A percentile compares a stretch with the other conserved stretches of the same genome.
Conservation (phyloP, 1,140 invertebrate genomes). For the Sycophaga agraensis region DNA sequence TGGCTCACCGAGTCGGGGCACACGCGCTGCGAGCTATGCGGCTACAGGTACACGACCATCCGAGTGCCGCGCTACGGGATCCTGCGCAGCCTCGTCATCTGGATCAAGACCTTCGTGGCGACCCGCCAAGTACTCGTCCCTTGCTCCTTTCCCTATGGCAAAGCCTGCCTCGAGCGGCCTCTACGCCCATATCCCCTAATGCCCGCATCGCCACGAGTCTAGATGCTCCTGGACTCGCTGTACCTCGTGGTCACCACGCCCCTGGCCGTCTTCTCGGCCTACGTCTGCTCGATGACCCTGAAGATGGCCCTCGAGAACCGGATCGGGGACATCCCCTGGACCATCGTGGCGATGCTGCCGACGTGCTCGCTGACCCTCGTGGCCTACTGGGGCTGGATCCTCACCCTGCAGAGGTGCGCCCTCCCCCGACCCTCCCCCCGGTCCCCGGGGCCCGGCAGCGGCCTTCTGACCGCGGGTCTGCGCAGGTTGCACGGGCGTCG, state of each 20-base stretch:
- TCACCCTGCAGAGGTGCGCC: constrained; percentile 50
- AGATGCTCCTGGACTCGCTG: constrained; percentile 61
- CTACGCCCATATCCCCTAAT: no score
- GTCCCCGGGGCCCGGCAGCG: neutral
- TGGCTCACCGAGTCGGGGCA: constrained; percentile 69
- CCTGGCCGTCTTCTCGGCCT: constrained; percentile 60
- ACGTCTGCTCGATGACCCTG: constrained; percentile 58
- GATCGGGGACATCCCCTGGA: constrained; percentile 52
- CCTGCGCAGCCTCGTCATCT: constrained; percentile 55
- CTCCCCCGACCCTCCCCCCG: no score
- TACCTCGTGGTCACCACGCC: constrained; percentile 62
- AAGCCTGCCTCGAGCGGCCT: neutral
- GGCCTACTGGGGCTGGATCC: constrained; percentile 54
- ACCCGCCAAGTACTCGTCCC: constrained; percentile 57
- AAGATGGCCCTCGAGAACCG: constrained; percentile 49
- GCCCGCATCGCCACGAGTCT: no score
- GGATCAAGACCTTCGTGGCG: constrained; percentile 61
- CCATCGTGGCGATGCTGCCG: constrained; percentile 52
- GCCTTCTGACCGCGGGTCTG: neutral
- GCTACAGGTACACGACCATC: constrained; percentile 58
- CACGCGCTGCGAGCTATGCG: constrained; percentile 63
- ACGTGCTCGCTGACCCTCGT: constrained; percentile 51
- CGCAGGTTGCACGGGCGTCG: constrained; percentile 50
- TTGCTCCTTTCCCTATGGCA: no score
- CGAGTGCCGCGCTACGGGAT: constrained; percentile 61